Evolutionary conservation across 2,113 vertebrate species (phyloP).

Genomic region (Quiscalus mexicanus): DNA sequence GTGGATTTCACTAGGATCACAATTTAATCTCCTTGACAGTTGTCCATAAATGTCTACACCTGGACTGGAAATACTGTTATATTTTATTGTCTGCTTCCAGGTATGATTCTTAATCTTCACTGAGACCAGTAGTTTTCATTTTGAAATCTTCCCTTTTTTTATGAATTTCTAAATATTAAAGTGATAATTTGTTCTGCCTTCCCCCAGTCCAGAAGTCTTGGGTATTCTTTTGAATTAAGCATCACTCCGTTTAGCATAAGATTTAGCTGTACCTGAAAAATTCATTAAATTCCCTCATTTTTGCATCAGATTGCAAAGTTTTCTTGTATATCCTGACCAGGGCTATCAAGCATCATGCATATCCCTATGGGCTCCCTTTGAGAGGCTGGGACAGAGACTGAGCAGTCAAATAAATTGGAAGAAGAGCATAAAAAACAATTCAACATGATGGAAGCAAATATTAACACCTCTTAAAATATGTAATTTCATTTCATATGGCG

Average conservation of each 20-base stretch:
- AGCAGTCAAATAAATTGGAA: background rate
- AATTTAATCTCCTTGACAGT: background rate
- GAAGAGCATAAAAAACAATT: background rate
- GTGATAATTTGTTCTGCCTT: background rate
- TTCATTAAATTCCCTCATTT: background rate
- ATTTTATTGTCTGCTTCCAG: background rate
- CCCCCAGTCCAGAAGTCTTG: background rate
- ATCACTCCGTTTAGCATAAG: background rate
- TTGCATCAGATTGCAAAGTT: background rate
- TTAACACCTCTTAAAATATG: background rate
- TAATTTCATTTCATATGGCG: background rate
- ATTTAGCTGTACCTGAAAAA: background rate
- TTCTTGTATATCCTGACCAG: background rate
- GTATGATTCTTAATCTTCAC: background rate
- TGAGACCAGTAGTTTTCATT: background rate
- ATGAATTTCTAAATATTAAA: background rate
- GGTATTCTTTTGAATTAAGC: background rate
- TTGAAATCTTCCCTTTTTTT: background rate
- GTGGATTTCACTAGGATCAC: background rate
- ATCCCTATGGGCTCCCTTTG: background rate
- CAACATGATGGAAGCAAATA: background rate
- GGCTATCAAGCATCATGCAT: background rate
- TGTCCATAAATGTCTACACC: background rate
- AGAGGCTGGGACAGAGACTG: background rate
- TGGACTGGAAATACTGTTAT: background rate